Evolutionary conservation across 2,888 invertebrate genomes (phyloP).

Genomic region (Gnatocerus cornutus): DNA sequence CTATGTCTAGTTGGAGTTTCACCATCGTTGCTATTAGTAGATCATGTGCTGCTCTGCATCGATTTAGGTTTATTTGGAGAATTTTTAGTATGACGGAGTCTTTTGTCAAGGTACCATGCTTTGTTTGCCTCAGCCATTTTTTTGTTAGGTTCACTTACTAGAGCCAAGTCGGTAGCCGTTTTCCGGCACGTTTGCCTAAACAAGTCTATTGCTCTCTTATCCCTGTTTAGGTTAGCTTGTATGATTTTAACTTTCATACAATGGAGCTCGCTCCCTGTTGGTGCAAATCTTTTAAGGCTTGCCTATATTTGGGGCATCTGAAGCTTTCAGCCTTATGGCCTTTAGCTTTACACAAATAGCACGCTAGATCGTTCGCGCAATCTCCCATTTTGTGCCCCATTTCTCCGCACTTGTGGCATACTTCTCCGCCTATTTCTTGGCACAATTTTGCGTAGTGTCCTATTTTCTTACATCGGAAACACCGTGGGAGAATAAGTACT

Average conservation of each 20-base stretch:
- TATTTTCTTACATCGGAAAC: neutral
- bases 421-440: neutral
- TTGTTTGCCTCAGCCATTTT: too few relatives aligned
- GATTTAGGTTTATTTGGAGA: conserved; percentile 12
- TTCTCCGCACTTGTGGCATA: neutral
- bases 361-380: neutral
- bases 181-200: too few relatives aligned
- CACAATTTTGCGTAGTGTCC: neutral
- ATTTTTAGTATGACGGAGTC: neutral
- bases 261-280: too few relatives aligned
- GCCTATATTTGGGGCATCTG: conserved; percentile 5
- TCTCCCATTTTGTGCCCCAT: neutral
- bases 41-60: neutral
- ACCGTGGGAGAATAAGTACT: neutral
- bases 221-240: too few relatives aligned
- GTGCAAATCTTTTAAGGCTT: neutral
- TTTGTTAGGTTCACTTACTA: too few relatives aligned
- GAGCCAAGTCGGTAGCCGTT: too few relatives aligned
- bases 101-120: neutral
- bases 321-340: neutral
- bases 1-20: neutral
- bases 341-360: neutral
- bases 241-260: too few relatives aligned
- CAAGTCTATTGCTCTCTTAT: too few relatives aligned
- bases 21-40: neutral